Conservation (phyloP, 2,797 vertebrate genomes). For the Muscicapa striata region DNA sequence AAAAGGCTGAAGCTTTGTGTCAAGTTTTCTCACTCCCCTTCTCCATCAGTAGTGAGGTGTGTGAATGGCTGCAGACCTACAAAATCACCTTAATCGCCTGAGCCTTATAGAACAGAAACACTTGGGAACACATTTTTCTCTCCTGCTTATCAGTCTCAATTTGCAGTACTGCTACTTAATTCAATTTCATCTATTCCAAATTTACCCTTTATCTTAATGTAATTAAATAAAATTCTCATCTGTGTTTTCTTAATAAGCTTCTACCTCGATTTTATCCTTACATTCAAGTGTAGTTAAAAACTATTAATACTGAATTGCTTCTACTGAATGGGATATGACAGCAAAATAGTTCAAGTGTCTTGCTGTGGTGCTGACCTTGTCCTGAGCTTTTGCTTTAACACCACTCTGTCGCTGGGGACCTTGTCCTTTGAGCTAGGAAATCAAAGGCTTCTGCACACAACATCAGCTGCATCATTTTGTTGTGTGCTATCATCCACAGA, state of each 20-base stretch:
- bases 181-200: background rate
- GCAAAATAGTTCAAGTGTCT: background rate
- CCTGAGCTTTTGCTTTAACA: background rate
- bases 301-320: background rate
- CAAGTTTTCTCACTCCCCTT: background rate
- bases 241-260: background rate
- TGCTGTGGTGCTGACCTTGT: background rate
- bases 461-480: background rate
- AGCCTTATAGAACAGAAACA: background rate
- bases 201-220: background rate
- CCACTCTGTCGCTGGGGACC: background rate
- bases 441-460: background rate
- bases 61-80: background rate
- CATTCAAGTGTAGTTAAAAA: background rate
- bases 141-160: background rate
- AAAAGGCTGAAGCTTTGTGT: background rate
- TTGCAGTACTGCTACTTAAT: background rate
- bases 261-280: background rate
- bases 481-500: background rate
- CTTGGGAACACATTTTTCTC: background rate
- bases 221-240: background rate
- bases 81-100: background rate
- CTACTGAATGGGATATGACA: background rate
- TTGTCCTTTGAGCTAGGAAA: background rate
- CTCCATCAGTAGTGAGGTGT: fast-evolving